Conservation (phyloP, 2,113 vertebrate species). For the Burhinus bistriatus region DNA sequence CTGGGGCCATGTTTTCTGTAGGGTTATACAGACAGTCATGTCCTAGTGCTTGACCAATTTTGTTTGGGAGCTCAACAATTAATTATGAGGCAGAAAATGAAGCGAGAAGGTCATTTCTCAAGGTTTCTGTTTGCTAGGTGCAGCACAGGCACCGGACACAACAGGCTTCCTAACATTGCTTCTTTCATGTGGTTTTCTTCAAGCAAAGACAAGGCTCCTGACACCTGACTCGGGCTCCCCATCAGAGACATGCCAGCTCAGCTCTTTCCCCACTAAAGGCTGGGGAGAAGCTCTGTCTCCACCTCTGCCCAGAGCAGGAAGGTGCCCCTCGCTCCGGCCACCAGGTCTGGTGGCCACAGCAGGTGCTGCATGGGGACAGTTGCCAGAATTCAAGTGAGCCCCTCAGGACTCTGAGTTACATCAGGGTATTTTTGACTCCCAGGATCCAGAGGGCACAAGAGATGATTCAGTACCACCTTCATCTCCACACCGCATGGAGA, state of each 20-base stretch:
- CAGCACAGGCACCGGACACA: neutral
- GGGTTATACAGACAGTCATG: neutral
- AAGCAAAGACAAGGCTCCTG: neutral
- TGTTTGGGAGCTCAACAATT: neutral
- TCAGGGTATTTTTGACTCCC: neutral
- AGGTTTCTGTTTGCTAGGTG: neutral
- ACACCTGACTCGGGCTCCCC: neutral
- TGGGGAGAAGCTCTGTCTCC: neutral
- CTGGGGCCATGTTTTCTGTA: neutral
- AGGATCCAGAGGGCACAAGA: neutral
- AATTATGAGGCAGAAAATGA: neutral
- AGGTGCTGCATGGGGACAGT: fast-evolving
- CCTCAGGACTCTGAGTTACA: neutral
- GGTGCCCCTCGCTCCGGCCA: neutral
- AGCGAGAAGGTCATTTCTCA: neutral
- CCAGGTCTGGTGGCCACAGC: neutral
- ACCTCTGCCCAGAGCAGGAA: neutral
- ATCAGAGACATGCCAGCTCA: neutral
- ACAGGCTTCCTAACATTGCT: neutral
- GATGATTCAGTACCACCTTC: neutral
- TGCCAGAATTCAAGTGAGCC: fast-evolving
- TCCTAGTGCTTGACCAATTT: neutral
- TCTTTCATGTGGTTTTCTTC: neutral
- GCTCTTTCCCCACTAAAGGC: neutral
- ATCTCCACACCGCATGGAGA: neutral